Evolutionary conservation across 2,888 invertebrate genomes (phyloP).

Genomic region (Oscheius myriophilus): DNA sequence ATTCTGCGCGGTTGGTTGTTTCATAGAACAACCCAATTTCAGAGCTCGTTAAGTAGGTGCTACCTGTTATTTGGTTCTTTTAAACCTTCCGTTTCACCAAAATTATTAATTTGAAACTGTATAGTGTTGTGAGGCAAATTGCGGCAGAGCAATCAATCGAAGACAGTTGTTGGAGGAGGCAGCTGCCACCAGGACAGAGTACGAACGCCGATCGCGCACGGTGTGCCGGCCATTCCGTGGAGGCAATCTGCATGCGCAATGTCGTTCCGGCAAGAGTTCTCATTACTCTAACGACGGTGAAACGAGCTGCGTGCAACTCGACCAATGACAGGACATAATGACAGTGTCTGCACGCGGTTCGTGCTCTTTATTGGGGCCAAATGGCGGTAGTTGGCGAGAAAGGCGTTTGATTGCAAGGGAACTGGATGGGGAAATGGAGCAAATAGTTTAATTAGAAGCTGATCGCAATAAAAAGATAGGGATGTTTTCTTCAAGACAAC

Average conservation of each 20-base stretch:
- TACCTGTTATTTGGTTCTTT: too few species aligned
- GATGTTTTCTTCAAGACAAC: slow-evolving; percentile 2
- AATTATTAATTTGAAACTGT: slow-evolving; percentile 20
- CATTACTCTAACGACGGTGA: slow-evolving; percentile 14
- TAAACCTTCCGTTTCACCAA: too few species aligned
- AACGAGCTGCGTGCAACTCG: neutral
- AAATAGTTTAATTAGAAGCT: slow-evolving; percentile 5
- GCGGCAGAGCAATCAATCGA: slow-evolving; percentile 25
- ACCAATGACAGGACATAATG: too few species aligned
- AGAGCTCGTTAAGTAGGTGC: too few species aligned
- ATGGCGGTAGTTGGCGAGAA: too few species aligned
- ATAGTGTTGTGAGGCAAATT: slow-evolving; percentile 15
- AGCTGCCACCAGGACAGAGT: slow-evolving; percentile 23
- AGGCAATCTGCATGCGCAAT: slow-evolving; percentile 29
- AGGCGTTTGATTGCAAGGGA: neutral
- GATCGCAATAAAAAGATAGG: slow-evolving; percentile 8
- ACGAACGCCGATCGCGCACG: slow-evolving; percentile 16
- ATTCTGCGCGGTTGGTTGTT: too few species aligned
- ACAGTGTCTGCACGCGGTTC: too few species aligned
- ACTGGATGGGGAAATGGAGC: neutral
- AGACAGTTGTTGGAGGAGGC: slow-evolving; percentile 23
- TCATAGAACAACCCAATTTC: too few species aligned
- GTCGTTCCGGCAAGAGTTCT: slow-evolving; percentile 26
- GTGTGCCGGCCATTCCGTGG: slow-evolving; percentile 1
- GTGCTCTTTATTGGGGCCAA: too few species aligned